Base-by-base conservation (phyloP, 1,140 invertebrate species). In the Eufriesea mexicana region DNA sequence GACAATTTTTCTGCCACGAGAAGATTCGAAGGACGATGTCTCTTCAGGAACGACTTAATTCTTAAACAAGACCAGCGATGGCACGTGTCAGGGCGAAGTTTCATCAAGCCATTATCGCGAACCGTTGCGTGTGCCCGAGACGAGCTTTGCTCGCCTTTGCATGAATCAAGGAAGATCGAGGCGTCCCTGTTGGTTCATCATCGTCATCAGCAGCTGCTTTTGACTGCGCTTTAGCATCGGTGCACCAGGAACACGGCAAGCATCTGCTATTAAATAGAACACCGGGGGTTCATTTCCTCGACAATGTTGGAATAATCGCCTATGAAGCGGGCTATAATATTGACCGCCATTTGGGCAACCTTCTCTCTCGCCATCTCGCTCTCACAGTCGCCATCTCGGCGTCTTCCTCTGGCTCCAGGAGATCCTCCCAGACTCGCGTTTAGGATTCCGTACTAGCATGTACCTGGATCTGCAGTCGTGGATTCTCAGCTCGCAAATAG, bases 231-330 rank as follows among this genome's bases (percentile, higher is more conserved):
- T 76, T 18, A 20, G 18, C 62, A 20, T n/a, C 49, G 55, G 5
- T 6, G 64, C 10, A 35, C 20, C 42, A 45, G 20, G 57, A 73
- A 54, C 78, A 54, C 23, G 23, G 45, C 55, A 42, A 55, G 61
- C 73, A 6, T 76, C 51, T 42, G 79, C 73, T 59, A 82, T 82
- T 76, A 76, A 82, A 45, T 82, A 42, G 72, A 75, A 82, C 79
- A 59, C 54, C 62, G 23, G 51, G 42, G 79, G 42, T 76, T 82
- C 62, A 57, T 82, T 82, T 82, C 62, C 79, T 51, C 51, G 51
- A 82, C 73, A 73, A 82, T 82, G 73, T 57, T 25, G 62, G 79
- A 82, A 82, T 82, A 82, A 82, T 82, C 62, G 79, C 68, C 54
- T 76, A 59, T 20, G 23, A 25, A 47, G 18, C 51, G 18, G 54